These are phyloP conservation scores for Montipora sp. DNA, from an alignment of 64 coral and sea anemone species.

Conservation along the genomic window DNA sequence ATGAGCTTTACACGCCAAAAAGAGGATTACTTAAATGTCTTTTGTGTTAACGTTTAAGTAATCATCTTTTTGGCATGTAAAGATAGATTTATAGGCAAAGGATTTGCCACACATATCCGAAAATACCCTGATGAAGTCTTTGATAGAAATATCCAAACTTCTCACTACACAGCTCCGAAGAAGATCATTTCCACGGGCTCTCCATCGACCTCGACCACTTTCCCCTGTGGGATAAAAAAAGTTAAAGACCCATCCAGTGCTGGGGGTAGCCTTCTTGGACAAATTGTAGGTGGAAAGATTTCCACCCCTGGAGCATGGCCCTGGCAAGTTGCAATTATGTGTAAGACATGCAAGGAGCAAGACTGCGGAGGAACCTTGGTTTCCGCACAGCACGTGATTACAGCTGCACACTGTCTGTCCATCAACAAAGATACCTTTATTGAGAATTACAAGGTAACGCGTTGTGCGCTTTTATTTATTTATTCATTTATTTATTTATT, in stretches of 20 bases:
- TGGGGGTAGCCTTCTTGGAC: neutral
- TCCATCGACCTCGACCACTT: neutral
- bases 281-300: slow-evolving; percentile 31
- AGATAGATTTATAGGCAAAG: no score
- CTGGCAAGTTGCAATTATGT: slow-evolving; percentile 40
- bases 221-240: slow-evolving; percentile 11
- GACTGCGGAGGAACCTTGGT: slow-evolving; percentile 32
- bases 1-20: no score
- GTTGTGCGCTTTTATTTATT: neutral
- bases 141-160: neutral
- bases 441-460: slow-evolving; percentile 12
- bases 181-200: neutral
- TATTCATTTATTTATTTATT: no score
- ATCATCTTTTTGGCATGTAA: no score
- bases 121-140: neutral
- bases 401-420: slow-evolving; percentile 18
- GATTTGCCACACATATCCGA: no score
- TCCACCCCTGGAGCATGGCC: slow-evolving; percentile 36
- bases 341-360: slow-evolving; percentile 17
- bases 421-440: neutral
- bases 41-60: no score
- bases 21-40: no score
- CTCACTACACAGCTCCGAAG: slow-evolving; percentile 2
- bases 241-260: neutral
- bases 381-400: slow-evolving; percentile 29